A percentile compares a stretch with the other conserved stretches of the same genome.
These are phyloP conservation scores for Diaperis boleti DNA, from an alignment of 2,888 invertebrate species.

Conservation along the genomic window DNA sequence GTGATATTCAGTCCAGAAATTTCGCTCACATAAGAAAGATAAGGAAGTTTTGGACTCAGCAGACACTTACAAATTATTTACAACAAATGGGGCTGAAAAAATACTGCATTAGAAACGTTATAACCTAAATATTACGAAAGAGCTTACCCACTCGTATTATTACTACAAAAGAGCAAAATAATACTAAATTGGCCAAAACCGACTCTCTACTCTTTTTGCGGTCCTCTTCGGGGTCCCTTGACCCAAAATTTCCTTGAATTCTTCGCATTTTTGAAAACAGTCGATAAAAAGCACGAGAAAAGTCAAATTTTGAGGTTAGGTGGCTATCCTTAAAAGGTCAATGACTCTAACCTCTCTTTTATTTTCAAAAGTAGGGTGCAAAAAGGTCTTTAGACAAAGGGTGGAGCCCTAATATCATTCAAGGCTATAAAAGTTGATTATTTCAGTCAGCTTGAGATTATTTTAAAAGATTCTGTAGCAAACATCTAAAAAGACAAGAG, in stretches of 20 bases:
- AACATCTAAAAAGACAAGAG: no score
- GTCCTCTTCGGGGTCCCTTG: constrained; percentile 52
- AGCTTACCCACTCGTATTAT: constrained; percentile 53
- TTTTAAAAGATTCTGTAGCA: no score
- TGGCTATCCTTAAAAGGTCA: constrained; percentile 17
- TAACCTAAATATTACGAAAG: not conserved
- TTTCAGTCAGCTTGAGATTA: no score
- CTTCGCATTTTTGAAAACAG: constrained; percentile 24
- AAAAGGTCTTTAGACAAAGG: no score
- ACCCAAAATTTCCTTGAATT: constrained; percentile 28
- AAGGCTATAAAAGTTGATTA: no score
- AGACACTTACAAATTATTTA: constrained; percentile 25
- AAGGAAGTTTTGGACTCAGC: constrained; percentile 7
- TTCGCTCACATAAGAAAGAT: constrained; percentile 13
- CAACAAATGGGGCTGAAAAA: constrained; percentile 46
- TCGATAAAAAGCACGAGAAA: constrained; percentile 8
- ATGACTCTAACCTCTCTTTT: not conserved
- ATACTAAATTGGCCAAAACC: constrained; percentile 53
- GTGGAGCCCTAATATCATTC: no score
- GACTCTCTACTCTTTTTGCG: constrained; percentile 53
- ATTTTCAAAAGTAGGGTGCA: not conserved
- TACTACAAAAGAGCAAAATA: constrained; percentile 51
- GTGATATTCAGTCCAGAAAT: constrained; percentile 26
- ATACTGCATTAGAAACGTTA: not conserved
- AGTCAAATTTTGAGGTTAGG: constrained; percentile 17